Evolutionary conservation across 1,140 invertebrate species (phyloP).

Genomic region (Calephelis nemesis): DNA sequence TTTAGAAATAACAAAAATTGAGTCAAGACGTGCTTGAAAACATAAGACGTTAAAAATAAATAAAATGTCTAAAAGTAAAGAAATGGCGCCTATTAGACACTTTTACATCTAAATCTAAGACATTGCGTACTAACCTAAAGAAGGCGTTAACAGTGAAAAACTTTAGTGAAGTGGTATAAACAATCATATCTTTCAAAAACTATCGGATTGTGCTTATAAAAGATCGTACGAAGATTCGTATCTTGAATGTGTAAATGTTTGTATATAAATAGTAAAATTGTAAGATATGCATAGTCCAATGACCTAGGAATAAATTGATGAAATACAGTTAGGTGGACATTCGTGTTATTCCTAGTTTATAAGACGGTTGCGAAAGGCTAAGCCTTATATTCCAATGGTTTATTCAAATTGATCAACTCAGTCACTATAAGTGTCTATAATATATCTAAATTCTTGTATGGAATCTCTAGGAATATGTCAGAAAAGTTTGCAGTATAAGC

Average conservation of each 20-base stretch:
- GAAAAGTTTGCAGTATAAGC: no score
- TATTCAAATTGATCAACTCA: neutral
- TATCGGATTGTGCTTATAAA: slow-evolving; percentile 8
- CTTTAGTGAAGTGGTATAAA: slow-evolving; percentile 27
- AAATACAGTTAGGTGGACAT: neutral
- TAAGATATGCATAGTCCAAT: slow-evolving; percentile 24
- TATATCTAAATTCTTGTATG: neutral
- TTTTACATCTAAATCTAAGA: slow-evolving; percentile 5
- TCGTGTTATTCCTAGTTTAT: slow-evolving; percentile 2
- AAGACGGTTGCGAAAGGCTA: neutral
- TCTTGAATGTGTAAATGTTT: slow-evolving; percentile 45
- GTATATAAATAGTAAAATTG: slow-evolving; percentile 45
- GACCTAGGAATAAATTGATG: slow-evolving; percentile 12
- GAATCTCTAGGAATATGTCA: no score
- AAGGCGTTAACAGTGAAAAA: slow-evolving; percentile 30
- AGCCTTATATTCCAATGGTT: neutral
- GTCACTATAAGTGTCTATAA: neutral
- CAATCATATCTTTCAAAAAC: slow-evolving; percentile 33
- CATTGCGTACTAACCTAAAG: slow-evolving; percentile 23
- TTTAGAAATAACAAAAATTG: no score
- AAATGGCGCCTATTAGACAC: neutral
- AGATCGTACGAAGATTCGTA: neutral
- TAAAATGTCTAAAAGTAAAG: neutral
- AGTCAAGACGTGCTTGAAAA: no score
- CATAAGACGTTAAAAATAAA: neutral